Conservation (phyloP, 2,113 vertebrate genomes). For the Odontesthes bonariensis region DNA sequence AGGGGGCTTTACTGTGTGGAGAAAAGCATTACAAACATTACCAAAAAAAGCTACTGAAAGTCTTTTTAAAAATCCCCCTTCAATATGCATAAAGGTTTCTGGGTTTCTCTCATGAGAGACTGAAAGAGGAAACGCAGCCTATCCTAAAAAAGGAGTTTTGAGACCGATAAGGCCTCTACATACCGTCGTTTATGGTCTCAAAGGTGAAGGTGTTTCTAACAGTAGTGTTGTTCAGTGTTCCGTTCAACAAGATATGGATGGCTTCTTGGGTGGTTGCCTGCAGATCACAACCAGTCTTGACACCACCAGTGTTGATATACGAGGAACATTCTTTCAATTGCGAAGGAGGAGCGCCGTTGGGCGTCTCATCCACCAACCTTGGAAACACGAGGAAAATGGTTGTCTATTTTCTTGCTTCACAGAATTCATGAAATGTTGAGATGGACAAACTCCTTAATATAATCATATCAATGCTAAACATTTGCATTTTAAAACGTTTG, state of each 20-base stretch:
- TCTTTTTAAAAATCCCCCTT: neutral
- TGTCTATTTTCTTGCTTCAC: neutral
- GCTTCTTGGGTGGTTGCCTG: fast-evolving
- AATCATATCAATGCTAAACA: too few species aligned
- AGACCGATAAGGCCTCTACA: neutral
- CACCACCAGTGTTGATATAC: fast-evolving
- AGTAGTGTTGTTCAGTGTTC: slow-evolving; percentile 1
- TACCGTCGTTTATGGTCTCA: fast-evolving
- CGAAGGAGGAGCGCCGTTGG: fast-evolving
- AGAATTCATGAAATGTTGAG: neutral
- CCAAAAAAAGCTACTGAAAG: neutral
- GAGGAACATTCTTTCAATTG: slow-evolving; percentile 27
- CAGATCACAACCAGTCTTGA: slow-evolving; percentile 64
- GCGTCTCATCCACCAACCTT: fast-evolving
- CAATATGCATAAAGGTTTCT: neutral
- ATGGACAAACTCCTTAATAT: too few species aligned
- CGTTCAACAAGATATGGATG: slow-evolving; percentile 50
- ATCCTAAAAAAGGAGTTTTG: neutral
- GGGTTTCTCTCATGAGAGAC: neutral
- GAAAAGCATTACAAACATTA: neutral
- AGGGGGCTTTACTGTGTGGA: slow-evolving; percentile 42
- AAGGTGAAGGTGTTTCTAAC: slow-evolving; percentile 41
- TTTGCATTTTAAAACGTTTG: too few species aligned
- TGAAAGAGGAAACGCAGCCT: slow-evolving; percentile 28
- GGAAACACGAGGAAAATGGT: slow-evolving; percentile 1